Evolutionary conservation across 2,888 invertebrate species (phyloP).

Genomic region (Drosophila tanythrix): DNA sequence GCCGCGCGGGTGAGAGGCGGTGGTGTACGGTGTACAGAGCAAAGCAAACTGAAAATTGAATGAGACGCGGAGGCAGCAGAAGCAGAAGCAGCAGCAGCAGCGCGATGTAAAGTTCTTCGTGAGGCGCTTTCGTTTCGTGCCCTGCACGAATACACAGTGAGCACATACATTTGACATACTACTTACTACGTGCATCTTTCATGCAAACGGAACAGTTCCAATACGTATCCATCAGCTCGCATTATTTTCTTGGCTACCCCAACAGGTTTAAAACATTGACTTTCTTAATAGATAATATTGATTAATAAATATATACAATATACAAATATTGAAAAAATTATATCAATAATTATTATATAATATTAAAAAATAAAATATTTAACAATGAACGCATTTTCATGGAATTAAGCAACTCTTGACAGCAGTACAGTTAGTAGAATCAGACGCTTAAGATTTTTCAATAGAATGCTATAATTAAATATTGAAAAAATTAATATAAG

Average conservation of each 20-base stretch:
- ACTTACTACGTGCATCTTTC: slow-evolving; percentile 11
- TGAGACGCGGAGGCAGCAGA: slow-evolving; percentile 79
- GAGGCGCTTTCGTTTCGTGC: slow-evolving; percentile 65
- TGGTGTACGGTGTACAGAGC: slow-evolving; percentile 77
- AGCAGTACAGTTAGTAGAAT: slow-evolving; percentile 15
- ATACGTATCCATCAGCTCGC: not conserved
- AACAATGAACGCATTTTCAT: not conserved
- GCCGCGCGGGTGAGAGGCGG: slow-evolving; percentile 83
- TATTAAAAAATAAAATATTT: not conserved
- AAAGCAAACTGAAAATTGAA: slow-evolving; percentile 82
- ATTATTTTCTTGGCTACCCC: not conserved
- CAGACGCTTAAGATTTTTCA: not conserved
- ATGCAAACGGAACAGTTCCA: slow-evolving; percentile 16
- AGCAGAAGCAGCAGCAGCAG: slow-evolving; percentile 63
- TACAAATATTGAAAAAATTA: not conserved
- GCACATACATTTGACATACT: slow-evolving; percentile 28
- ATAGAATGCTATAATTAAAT: not conserved
- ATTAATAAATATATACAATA: not conserved
- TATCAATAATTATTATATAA: not conserved
- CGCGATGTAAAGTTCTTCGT: slow-evolving; percentile 75
- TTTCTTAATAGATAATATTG: not conserved
- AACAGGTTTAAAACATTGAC: slow-evolving; percentile 1
- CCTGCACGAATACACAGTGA: slow-evolving; percentile 58
- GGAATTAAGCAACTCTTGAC: not conserved
- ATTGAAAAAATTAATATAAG: not conserved